A percentile compares a stretch with the other conserved stretches of the same genome.
Evolutionary conservation across 1,140 invertebrate genomes (phyloP).

Genomic region (Holcopasites calliopsidis): DNA sequence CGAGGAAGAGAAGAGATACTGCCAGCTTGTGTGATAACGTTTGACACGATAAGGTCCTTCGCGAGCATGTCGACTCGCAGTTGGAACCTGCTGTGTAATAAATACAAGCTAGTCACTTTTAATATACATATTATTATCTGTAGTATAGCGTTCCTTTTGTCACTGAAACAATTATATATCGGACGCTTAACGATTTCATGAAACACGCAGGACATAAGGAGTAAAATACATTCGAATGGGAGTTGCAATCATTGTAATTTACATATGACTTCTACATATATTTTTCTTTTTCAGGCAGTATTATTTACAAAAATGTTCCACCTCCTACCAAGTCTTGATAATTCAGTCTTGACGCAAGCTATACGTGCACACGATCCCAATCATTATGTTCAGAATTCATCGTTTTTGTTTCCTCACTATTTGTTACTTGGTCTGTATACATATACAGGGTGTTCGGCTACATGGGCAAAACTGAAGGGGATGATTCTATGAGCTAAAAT

Average conservation of each 20-base stretch:
- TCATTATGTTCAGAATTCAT: conserved; percentile 56
- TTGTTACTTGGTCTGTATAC: conserved; percentile 40
- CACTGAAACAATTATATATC: conserved; percentile 7
- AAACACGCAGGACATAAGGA: conserved; percentile 13
- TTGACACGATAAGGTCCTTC: conserved; percentile 25
- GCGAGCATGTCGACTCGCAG: too few relatives aligned
- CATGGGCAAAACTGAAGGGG: too few relatives aligned
- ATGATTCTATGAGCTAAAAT: too few relatives aligned
- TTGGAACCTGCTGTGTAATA: conserved; percentile 50
- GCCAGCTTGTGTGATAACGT: conserved; percentile 7
- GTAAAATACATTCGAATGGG: conserved; percentile 33
- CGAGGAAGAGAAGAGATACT: conserved; percentile 1
- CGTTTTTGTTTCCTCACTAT: conserved; percentile 35
- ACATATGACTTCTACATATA: conserved; percentile 71
- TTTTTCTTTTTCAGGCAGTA: conserved; percentile 69
- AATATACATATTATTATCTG: conserved; percentile 17
- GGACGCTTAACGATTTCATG: neutral
- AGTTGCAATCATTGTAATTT: conserved; percentile 49
- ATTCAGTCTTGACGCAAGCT: conserved; percentile 77
- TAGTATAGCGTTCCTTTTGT: neutral
- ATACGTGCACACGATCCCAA: conserved; percentile 68
- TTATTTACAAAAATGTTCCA: conserved; percentile 77
- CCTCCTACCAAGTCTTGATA: conserved; percentile 74
- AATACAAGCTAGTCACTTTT: conserved; percentile 40
- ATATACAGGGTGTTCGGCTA: too few relatives aligned